Base-by-base conservation (phyloP, 2,888 invertebrate genomes). In the Heliconius charithonia region DNA sequence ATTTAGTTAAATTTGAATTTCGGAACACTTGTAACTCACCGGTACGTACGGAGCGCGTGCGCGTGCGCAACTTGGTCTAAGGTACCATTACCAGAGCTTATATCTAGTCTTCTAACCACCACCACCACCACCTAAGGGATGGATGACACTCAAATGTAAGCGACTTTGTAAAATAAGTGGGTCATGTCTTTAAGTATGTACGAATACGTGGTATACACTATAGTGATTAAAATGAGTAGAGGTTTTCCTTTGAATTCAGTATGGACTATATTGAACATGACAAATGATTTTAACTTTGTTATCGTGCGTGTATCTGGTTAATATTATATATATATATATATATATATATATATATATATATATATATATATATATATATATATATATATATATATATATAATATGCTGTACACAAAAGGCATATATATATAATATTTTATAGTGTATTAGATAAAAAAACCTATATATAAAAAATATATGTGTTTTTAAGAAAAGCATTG, bases 41-140 rank as follows among this genome's bases (percentile, higher is more conserved):
- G 93, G 87, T 89, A 87, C 91, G 93, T 92, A 90, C 91, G 89
- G 85, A 87, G 88, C 90, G 91, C 91, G 88, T 85, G 90, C 89
- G 88, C 84, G 88, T 86, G 85, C 91, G 90, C 91, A 89, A 83
- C 94, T 93, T 94, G 93, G 87, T 87, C 77, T 75, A 81, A 62
- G 77, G 29, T 81, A 85, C 84, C 83, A 82, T 73, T 37, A 86
- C 89, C 85, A 87, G 83, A 83, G 87, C 89, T 91, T 94, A 88
- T 94, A 94, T 92, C 87, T 82, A 85, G 86, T 87, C 85, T 83
- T 83, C 83, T 86, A 89, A 88, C 91, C 89, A 89, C 90, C 91
- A 87, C 89, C 85, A 88, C 91, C 89, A 89, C 90, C 91, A 87
- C 89, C 85, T 85, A 87, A 87, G 89, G 90, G 85, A 85, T 84